Percentiles rank a stretch among this genome's conserved stretches.
Evolutionary conservation across 2,797 vertebrate species (phyloP).

Genomic region (Anguilla obscura): DNA sequence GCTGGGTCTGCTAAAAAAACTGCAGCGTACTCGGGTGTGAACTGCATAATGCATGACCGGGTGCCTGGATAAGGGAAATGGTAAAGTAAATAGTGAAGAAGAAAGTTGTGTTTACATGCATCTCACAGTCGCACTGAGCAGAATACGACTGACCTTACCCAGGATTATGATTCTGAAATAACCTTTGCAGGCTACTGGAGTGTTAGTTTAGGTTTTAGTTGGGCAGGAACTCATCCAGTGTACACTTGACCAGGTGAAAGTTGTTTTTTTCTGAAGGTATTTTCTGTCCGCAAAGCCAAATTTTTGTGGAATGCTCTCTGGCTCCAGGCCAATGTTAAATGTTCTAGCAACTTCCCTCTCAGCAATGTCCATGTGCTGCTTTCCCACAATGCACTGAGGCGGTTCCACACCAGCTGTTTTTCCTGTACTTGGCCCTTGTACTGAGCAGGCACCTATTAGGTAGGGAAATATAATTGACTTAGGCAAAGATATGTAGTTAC

Average conservation of each 20-base stretch:
- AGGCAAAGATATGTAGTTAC: background rate
- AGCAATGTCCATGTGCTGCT: slow-evolving; percentile 76
- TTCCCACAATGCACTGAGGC: slow-evolving; percentile 70
- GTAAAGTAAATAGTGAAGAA: background rate
- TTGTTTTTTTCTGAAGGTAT: slow-evolving; percentile 73
- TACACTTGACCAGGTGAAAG: slow-evolving; percentile 76
- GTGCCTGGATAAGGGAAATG: background rate
- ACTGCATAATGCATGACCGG: background rate
- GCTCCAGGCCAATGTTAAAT: slow-evolving; percentile 68
- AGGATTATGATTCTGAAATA: slow-evolving; percentile 83
- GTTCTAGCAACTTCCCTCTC: slow-evolving; percentile 66
- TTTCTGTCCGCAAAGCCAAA: slow-evolving; percentile 74
- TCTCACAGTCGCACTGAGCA: background rate
- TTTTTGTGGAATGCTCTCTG: slow-evolving; percentile 77
- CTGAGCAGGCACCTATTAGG: slow-evolving; percentile 41
- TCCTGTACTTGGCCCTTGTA: background rate
- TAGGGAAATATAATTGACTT: background rate
- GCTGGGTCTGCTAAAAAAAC: background rate
- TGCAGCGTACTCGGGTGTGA: background rate
- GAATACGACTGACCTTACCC: slow-evolving; percentile 66
- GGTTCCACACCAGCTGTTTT: slow-evolving; percentile 44
- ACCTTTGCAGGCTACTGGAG: slow-evolving; percentile 63
- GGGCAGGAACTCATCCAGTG: slow-evolving; percentile 49
- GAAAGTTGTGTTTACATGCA: background rate
- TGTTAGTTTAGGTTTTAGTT: slow-evolving; percentile 51